phyloP scores from a whole-genome alignment of 2,888 invertebrate genomes.

The Sesia apiformis region DNA sequence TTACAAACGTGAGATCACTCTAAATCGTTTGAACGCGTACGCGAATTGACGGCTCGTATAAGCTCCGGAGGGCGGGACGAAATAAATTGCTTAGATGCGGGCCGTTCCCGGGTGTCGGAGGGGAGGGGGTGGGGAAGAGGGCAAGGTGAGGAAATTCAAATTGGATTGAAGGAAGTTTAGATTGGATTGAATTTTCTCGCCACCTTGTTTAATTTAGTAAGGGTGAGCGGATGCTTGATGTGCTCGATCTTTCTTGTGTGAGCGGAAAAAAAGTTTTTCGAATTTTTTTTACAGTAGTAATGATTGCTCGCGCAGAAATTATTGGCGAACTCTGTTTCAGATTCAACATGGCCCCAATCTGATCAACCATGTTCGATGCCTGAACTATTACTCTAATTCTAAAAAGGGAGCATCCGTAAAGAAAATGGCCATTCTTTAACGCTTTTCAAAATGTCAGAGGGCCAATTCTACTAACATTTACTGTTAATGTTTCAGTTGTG shows the following conservation, averaged over 20 bases:
- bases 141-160: slow-evolving; percentile 54
- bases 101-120: slow-evolving; percentile 8
- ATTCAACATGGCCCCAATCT: background rate
- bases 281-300: background rate
- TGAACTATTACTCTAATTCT: background rate
- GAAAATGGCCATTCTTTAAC: too few relatives aligned
- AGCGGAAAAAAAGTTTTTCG: slow-evolving; percentile 6
- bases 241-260: slow-evolving; percentile 9
- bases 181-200: slow-evolving; percentile 67
- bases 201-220: slow-evolving; percentile 68
- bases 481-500: too few relatives aligned
- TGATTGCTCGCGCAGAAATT: background rate
- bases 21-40: slow-evolving; percentile 2
- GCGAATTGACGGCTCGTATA: slow-evolving; percentile 12
- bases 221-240: slow-evolving; percentile 26
- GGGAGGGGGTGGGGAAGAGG: slow-evolving; percentile 14
- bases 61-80: slow-evolving; percentile 15
- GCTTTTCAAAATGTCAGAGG: too few relatives aligned
- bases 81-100: slow-evolving; percentile 34
- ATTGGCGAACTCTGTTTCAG: background rate
- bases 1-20: background rate
- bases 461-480: too few relatives aligned
- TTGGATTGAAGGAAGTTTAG: slow-evolving; percentile 70
- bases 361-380: background rate
- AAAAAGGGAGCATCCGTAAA: too few relatives aligned